Percentiles rank a stretch among this genome's conserved stretches.
Conservation (phyloP, 2,113 vertebrate species). For the Ochotona curzoniae region DNA sequence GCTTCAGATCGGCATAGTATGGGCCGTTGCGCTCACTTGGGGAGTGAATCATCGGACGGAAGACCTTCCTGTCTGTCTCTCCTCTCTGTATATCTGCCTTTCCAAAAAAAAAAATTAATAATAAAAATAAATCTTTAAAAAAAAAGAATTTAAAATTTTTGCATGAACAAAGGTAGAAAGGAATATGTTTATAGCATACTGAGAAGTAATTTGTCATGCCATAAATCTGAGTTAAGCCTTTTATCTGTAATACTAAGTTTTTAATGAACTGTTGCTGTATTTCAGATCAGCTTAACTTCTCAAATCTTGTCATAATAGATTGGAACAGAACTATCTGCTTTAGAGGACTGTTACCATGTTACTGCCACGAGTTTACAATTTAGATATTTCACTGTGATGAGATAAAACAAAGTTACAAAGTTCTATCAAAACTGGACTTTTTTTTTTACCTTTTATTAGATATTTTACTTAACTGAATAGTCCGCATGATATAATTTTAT, state of each 20-base stretch:
- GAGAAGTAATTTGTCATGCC: background rate
- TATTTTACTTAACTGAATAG: constrained; percentile 56
- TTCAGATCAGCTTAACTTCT: background rate
- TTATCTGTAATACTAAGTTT: background rate
- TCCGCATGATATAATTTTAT: constrained; percentile 47
- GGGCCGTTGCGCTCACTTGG: no score
- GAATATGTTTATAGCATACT: background rate
- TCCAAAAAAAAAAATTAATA: no score
- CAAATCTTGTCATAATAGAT: background rate
- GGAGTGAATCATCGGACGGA: no score
- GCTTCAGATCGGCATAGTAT: no score
- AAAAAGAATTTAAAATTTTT: constrained; percentile 36
- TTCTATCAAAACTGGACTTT: background rate
- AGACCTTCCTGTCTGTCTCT: no score
- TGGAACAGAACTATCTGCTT: background rate
- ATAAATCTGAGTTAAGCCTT: constrained; percentile 13
- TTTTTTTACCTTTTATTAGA: background rate
- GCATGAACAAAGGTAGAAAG: background rate
- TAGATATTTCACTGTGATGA: background rate
- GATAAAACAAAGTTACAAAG: background rate
- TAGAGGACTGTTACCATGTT: background rate
- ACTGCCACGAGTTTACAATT: constrained; percentile 32
- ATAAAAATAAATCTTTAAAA: no score
- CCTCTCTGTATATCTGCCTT: no score
- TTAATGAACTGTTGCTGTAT: background rate